Evolutionary conservation across 2,113 vertebrate genomes (phyloP).

Genomic region (Chlamydotis undulata): DNA sequence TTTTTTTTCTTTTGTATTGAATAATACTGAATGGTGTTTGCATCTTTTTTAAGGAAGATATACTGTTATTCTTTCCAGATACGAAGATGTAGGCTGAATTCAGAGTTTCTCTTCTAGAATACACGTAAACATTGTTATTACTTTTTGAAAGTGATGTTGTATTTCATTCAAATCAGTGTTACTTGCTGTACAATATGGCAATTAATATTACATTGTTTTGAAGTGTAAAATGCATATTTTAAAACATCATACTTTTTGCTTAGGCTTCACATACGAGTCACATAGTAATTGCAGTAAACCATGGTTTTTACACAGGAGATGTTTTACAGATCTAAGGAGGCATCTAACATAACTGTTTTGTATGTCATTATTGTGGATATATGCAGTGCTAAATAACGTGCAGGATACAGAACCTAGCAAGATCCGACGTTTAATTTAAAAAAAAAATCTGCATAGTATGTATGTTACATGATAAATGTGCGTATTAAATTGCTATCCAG

Average conservation of each 20-base stretch:
- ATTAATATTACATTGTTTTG: not conserved
- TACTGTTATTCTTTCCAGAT: not conserved
- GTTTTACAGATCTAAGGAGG: not conserved
- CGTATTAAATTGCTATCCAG: not conserved
- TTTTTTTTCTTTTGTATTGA: not conserved
- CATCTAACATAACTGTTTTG: not conserved
- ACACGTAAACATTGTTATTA: not conserved
- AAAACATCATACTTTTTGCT: not conserved
- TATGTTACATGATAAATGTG: not conserved
- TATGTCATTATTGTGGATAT: not conserved
- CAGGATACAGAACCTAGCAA: not conserved
- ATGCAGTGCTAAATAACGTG: not conserved
- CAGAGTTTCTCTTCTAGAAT: not conserved
- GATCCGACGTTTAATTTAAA: not conserved
- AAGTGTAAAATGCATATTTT: not conserved
- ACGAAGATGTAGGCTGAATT: not conserved
- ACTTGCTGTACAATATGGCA: not conserved
- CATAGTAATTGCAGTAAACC: not conserved
- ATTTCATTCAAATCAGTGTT: not conserved
- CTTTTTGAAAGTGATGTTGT: not conserved
- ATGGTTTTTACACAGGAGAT: not conserved
- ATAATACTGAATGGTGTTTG: not conserved
- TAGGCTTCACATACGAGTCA: not conserved
- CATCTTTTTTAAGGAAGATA: not conserved
- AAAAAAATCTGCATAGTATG: not conserved